Conservation (phyloP, 2,113 vertebrate genomes). For the Mionectes macconnelli region DNA sequence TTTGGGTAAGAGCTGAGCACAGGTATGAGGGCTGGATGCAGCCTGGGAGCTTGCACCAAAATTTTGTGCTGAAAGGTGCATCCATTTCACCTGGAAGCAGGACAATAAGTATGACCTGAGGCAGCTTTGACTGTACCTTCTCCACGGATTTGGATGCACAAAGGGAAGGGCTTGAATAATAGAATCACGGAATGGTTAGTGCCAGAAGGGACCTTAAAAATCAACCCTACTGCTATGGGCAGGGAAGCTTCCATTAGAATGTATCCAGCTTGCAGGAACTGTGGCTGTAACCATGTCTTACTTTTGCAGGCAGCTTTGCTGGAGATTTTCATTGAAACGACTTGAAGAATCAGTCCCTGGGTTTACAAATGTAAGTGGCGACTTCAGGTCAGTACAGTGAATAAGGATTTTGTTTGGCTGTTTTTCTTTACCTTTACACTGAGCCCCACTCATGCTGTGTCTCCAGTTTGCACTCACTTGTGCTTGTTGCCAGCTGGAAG, state of each 20-base stretch:
- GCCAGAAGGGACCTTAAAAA: not conserved
- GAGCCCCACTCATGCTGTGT: slow-evolving; percentile 4
- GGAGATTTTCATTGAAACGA: not conserved
- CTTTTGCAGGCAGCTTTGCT: not conserved
- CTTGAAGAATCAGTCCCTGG: rapidly evolving
- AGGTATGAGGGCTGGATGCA: not conserved
- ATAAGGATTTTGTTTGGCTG: slow-evolving; percentile 44
- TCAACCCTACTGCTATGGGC: too few species aligned
- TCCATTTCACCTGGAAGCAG: not conserved
- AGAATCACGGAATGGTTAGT: not conserved
- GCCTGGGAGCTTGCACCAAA: not conserved
- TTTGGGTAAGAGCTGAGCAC: not conserved
- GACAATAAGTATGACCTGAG: not conserved
- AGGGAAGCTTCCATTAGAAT: not conserved
- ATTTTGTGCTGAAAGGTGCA: not conserved
- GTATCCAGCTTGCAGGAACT: not conserved
- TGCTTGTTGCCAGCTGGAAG: slow-evolving; percentile 55
- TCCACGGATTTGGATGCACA: rapidly evolving
- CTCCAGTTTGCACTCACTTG: slow-evolving; percentile 42
- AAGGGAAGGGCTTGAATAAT: not conserved
- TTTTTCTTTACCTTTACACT: slow-evolving; percentile 58
- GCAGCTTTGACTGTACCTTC: not conserved
- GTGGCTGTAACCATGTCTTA: not conserved
- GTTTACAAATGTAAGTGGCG: not conserved
- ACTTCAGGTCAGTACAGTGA: slow-evolving; percentile 14